Base-by-base conservation (phyloP, 1,140 invertebrate species). In the Lithobius niger region DNA sequence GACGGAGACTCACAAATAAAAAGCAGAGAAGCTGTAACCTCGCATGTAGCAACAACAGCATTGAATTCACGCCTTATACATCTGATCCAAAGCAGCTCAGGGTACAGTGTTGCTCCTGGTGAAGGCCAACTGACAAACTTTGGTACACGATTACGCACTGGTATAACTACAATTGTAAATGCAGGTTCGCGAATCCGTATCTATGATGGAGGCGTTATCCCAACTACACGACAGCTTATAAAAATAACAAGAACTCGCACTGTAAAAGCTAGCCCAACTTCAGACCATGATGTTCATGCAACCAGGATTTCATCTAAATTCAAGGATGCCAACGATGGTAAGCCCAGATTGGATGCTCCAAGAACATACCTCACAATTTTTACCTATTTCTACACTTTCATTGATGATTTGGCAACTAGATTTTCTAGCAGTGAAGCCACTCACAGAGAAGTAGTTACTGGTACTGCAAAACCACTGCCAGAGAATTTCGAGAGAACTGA, bases 1-100 rank as follows among this genome's bases (percentile, higher is more conserved):
- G 83, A 87, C 59, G 84, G 82, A n/a, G 59, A 60, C 15, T 59
- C 64, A 22, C 56, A 61, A 21, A 49, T 64, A 2, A 56, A 36
- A 25, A 52, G 36, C 22, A 55, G 54, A 27, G 52, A 54, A 44
- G 52, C 52, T 13, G 52, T 54, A 16, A 31, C 52, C 6, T 54
- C 52, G 3, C 4, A 21, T 16, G 27, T 54, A 24, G 25, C n/a
- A 2, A 54, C 31, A 22, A 42, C 42, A 31, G 6, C 52, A 42
- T 13, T 54, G 10, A 54, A 31, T 26, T 18, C 48, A 25, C 16
- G 4, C 13, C 3, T 50, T 13, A 26, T 27, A 25, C 25, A 19
- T 27, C 4, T 50, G 6, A 50, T 50, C 19, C 48, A 50, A 27
- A 50, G 13, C 13, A 50, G 25, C 19, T 3, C 13, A 27, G 48